Conservation (phyloP, 35 echinoderm and acorn worm species). For the Strongylocentrotus purpuratus region DNA sequence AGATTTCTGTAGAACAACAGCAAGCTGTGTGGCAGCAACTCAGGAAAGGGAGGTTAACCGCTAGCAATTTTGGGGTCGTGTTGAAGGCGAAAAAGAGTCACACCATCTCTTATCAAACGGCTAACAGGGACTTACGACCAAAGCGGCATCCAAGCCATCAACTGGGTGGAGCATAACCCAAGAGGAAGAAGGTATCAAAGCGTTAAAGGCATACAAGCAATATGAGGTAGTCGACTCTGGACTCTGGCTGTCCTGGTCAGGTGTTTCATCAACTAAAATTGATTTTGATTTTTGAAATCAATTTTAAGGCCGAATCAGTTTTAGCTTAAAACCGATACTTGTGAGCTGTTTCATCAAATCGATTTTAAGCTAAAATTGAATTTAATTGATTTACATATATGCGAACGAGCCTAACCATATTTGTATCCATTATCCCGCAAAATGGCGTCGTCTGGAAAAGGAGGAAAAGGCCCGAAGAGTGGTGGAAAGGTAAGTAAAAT, state of each 20-base stretch:
- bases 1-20: background rate
- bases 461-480: too few relatives aligned
- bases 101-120: slow-evolving; percentile 33
- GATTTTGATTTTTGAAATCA: too few relatives aligned
- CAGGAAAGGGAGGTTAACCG: slow-evolving; percentile 27
- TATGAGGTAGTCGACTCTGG: slow-evolving; percentile 29
- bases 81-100: background rate
- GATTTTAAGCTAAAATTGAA: too few relatives aligned
- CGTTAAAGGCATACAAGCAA: background rate
- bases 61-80: slow-evolving; percentile 32
- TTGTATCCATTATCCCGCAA: too few relatives aligned
- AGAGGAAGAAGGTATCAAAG: slow-evolving; percentile 22
- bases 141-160: slow-evolving; percentile 38
- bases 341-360: too few relatives aligned
- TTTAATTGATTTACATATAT: too few relatives aligned
- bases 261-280: too few relatives aligned
- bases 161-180: background rate
- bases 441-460: too few relatives aligned
- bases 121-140: background rate
- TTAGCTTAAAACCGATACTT: too few relatives aligned
- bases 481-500: too few relatives aligned
- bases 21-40: slow-evolving; percentile 19
- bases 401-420: too few relatives aligned
- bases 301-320: too few relatives aligned
- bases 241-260: slow-evolving; percentile 24